Evolutionary conservation across 2,888 invertebrate genomes (phyloP).

Genomic region (Tuberolachnus salignus): DNA sequence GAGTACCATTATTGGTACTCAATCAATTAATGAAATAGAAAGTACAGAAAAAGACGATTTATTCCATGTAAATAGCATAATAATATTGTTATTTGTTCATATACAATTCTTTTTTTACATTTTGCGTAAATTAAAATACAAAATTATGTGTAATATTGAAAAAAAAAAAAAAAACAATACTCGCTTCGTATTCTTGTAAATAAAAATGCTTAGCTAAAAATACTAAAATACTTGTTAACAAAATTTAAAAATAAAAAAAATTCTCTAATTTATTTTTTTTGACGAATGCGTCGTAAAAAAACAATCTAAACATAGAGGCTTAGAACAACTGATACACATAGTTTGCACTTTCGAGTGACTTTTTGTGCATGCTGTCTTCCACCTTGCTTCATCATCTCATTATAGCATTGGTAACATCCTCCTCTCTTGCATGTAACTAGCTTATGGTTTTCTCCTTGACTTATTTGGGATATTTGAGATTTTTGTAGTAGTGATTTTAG

Average conservation of each 20-base stretch:
- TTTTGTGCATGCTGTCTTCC: slow-evolving; percentile 56
- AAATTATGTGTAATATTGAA: slow-evolving; percentile 20
- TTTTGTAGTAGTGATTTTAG: not conserved
- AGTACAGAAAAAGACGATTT: slow-evolving; percentile 12
- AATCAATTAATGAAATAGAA: no score
- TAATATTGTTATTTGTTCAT: slow-evolving; percentile 27
- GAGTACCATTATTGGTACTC: no score
- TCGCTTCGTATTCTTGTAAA: slow-evolving; percentile 13
- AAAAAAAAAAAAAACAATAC: slow-evolving; percentile 12
- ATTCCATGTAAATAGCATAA: slow-evolving; percentile 13
- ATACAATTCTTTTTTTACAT: slow-evolving; percentile 2
- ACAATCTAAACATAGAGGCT: slow-evolving; percentile 1
- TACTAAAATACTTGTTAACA: no score
- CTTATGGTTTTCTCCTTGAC: not conserved
- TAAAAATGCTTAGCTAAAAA: no score
- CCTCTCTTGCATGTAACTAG: not conserved
- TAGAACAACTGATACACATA: not conserved
- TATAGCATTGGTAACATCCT: not conserved
- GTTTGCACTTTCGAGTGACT: not conserved
- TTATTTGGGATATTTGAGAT: not conserved
- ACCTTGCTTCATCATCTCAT: not conserved
- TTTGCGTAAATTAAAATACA: slow-evolving; percentile 18
- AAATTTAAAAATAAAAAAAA: no score
- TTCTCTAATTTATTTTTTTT: not conserved
- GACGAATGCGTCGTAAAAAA: not conserved